These are phyloP conservation scores for Charaxes varanes DNA, from an alignment of 1,140 invertebrate species.

Conservation along the genomic window DNA sequence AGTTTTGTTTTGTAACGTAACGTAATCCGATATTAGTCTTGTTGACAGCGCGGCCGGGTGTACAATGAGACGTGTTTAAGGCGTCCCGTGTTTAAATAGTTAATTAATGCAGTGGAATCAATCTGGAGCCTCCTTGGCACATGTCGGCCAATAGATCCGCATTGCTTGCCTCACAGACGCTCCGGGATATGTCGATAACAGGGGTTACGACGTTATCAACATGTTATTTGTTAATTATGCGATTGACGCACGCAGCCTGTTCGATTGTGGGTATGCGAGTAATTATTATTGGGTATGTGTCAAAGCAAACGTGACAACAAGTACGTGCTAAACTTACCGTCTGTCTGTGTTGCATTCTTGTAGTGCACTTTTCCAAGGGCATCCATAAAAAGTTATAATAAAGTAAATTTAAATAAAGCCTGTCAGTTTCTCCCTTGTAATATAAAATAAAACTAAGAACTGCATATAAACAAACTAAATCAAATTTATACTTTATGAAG, in stretches of 20 bases:
- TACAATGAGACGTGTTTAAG: constrained; percentile 34
- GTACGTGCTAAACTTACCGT: too few species aligned
- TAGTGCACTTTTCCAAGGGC: background rate
- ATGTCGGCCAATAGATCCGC: constrained; percentile 49
- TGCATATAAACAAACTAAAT: too few species aligned
- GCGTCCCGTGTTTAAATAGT: constrained; percentile 44
- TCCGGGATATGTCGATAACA: constrained; percentile 67
- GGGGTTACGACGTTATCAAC: constrained; percentile 64
- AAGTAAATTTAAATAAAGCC: too few species aligned
- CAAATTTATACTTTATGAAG: too few species aligned
- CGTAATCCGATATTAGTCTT: constrained; percentile 29
- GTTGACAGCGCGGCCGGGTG: constrained; percentile 33
- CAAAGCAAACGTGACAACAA: constrained; percentile 4
- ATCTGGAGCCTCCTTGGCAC: constrained; percentile 22
- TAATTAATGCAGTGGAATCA: constrained; percentile 34
- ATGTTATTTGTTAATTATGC: constrained; percentile 57
- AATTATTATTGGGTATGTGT: constrained; percentile 18
- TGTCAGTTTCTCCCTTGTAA: too few species aligned
- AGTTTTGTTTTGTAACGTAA: constrained; percentile 26
- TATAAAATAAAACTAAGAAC: too few species aligned
- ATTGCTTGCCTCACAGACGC: constrained; percentile 58
- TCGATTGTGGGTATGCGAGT: constrained; percentile 25
- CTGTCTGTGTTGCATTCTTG: background rate
- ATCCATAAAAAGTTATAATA: too few species aligned
- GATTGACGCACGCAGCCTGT: constrained; percentile 65